Evolutionary conservation across 2,797 vertebrate genomes (phyloP).

Genomic region (Galaxias olidus): DNA sequence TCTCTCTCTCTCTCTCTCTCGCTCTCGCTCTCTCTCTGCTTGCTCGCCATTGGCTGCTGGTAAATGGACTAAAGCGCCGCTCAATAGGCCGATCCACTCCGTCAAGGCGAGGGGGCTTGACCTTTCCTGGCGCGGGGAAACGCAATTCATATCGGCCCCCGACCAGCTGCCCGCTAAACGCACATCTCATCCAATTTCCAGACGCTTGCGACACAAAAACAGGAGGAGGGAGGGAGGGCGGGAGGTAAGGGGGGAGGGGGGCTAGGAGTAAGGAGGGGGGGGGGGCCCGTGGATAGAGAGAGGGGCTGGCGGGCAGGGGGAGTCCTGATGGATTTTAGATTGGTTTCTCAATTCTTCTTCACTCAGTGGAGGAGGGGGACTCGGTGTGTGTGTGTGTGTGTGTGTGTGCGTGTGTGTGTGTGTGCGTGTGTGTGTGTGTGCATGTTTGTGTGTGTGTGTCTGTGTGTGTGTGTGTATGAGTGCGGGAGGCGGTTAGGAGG

Average conservation of each 20-base stretch:
- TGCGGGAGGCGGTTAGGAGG: slow-evolving; percentile 48
- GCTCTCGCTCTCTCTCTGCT: not conserved
- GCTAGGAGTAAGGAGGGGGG: slow-evolving; percentile 23
- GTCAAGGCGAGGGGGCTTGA: slow-evolving; percentile 80
- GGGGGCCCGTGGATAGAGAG: slow-evolving; percentile 9
- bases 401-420: not conserved
- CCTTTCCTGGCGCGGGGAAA: slow-evolving; percentile 77
- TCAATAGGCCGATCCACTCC: slow-evolving; percentile 80
- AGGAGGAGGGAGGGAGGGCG: slow-evolving; percentile 52
- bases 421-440: too few relatives aligned
- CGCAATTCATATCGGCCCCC: slow-evolving; percentile 78
- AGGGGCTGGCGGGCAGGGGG: slow-evolving; percentile 69
- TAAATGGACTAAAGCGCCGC: slow-evolving; percentile 80
- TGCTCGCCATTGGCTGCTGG: slow-evolving; percentile 63
- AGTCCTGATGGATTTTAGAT: slow-evolving; percentile 85
- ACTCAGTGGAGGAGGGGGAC: slow-evolving; percentile 54
- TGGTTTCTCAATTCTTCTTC: slow-evolving; percentile 82
- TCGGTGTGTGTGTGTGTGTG: not conserved
- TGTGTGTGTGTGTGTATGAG: not conserved
- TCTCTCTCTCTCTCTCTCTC: not conserved
- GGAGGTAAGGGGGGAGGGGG: slow-evolving; percentile 42
- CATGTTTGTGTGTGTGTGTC: too few relatives aligned
- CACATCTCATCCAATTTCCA: slow-evolving; percentile 79
- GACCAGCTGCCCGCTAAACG: slow-evolving; percentile 76
- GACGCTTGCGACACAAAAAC: slow-evolving; percentile 67